Base-by-base conservation (phyloP, 2,888 invertebrate genomes). In the Acleris literana region DNA sequence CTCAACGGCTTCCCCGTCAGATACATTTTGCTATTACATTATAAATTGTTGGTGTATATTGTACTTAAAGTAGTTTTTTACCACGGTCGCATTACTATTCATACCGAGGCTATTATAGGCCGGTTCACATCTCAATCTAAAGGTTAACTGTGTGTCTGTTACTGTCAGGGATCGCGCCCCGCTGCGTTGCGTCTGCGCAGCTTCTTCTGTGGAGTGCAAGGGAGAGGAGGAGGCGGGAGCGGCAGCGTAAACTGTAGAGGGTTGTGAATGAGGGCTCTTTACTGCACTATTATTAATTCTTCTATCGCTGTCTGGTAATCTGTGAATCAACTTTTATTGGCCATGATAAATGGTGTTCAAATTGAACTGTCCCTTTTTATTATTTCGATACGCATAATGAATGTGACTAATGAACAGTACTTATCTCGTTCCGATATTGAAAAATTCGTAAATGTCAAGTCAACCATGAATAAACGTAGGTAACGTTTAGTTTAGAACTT, bases 141-240 rank as follows among this genome's bases (percentile, higher is more conserved):
- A 92, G 92, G 92, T 92, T 92, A 92, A 91, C 91, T 76, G 89
- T 85, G 79, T 91, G 91, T 88, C 90, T 86, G 92, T 91, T 90
- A 89, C 89, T 88, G 90, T 90, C 91, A 86, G 90, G 76, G 84
- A 86, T 85, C 88, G 90, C 90, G 80, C 87, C 91, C 92, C 92
- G 91, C 92, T 90, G 90, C 63, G 90, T 68, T 80, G 85, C 80
- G 85, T 81, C 77, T 76, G 85, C 79, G 81, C 82, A 77, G 75
- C 76, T 77, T 74, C 72, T 70, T 69, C 69, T 64, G 66, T 43
- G 51, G 52, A 22, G 64, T 29, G 33, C 16, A 20, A 46, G 64
- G 18, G 29, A 68, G 18, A 7, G 13, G 60, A 54, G 48, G 58
- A 13, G 52, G 67, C 68, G 63, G 22, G 33, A 53, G 51, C 62